Evolutionary conservation across 2,113 vertebrate genomes (phyloP), one percentile per base, ranked within the genome.

Genomic region (Misgurnus mizolepis): DNA sequence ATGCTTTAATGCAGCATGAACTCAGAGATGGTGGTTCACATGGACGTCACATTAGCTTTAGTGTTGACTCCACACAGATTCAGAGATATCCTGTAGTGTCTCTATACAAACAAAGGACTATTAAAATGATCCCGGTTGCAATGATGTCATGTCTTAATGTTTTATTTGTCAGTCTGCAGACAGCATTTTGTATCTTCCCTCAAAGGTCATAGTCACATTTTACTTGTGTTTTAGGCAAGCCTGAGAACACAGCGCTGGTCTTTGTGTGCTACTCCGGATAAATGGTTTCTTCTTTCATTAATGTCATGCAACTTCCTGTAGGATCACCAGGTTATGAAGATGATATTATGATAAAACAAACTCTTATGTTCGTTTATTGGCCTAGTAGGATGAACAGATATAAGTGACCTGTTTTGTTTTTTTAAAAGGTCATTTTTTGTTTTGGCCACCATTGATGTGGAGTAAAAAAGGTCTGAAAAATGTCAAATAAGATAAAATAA

Each of bases 191-290:
- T 43, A 50, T 72, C 60, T 17, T 50, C 61, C 18, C 0, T 67
- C 22, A 62, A 78, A 82, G 88, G 87, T 88, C 87, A 80, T 80
- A 67, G 82, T 69, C 47, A 81, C 78, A 78, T 84, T 85, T 86
- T 86, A 75, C 85, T 86, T 82, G 82, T 81, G 83, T 69, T 79
- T 80, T 53, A 80, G 18, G 76, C 85, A 69, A 50, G 56, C 34
- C 50, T 56, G 87, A 81, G 90, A 91, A 93, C 90, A 88, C 90
- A 34, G 27, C 2, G 87, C 82, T 80, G 80, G 41, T 87, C 89
- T 94, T 93, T 95, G 88, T 94, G 84, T 47, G 70, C 72, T 76
- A 34, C 56, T 34, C 6, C 0, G 12, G 53, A 86, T 83, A 90
- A 89, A 88, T 70, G 53, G 61, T 81, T 81, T 65, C 74, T 84